Conservation (phyloP, 2,797 vertebrate genomes). For the Pogonophryne albipinna region DNA sequence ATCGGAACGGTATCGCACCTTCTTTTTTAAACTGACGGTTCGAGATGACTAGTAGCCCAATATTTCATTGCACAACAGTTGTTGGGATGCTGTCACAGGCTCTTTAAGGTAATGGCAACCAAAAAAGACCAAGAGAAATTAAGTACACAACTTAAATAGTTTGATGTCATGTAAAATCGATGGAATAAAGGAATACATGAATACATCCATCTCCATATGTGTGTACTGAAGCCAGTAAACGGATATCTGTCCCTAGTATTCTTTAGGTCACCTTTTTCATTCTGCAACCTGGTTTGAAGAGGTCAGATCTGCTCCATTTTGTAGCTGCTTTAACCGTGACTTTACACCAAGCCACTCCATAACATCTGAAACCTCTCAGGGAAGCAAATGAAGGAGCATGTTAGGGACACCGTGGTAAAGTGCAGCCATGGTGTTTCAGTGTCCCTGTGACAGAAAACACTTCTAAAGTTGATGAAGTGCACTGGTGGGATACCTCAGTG, state of each 20-base stretch:
- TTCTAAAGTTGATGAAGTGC: constrained; percentile 64
- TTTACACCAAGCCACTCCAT: constrained; percentile 35
- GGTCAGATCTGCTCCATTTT: constrained; percentile 23
- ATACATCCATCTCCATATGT: background rate
- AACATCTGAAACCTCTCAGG: constrained; percentile 49
- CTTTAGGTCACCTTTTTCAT: constrained; percentile 13
- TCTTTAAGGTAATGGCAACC: too few species aligned
- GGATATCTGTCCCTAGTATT: background rate
- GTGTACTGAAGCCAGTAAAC: background rate
- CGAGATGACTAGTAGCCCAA: too few species aligned
- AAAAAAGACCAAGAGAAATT: too few species aligned
- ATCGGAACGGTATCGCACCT: too few species aligned
- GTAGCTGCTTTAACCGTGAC: constrained; percentile 12
- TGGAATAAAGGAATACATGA: background rate
- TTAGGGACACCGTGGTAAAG: constrained; percentile 18
- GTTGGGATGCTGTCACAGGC: too few species aligned
- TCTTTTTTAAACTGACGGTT: too few species aligned
- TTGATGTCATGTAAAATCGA: constrained; percentile 1
- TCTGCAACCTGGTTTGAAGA: constrained; percentile 6
- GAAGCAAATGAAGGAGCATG: constrained; percentile 6
- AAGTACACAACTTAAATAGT: background rate
- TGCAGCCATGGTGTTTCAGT: constrained; percentile 21
- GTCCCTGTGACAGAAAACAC: constrained; percentile 51
- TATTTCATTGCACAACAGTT: too few species aligned
- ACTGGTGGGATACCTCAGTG: constrained; percentile 50